Evolutionary conservation across 2,888 invertebrate genomes (phyloP), one percentile per base, ranked within the genome.

Genomic region (Carcina quercana): DNA sequence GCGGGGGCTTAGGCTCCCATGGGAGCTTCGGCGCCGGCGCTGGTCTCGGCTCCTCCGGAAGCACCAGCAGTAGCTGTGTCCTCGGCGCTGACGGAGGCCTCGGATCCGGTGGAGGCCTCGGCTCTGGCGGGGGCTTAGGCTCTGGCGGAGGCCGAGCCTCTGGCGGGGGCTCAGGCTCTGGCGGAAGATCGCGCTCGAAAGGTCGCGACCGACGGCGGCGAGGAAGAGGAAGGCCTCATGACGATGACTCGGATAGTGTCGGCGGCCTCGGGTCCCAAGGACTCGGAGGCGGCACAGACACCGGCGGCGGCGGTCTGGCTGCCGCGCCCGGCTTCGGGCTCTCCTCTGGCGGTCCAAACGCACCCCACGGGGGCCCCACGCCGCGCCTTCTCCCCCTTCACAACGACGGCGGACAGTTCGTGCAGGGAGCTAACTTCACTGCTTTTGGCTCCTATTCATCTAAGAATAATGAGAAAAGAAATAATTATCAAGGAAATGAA

Each of bases 371-470:
- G 68, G 62, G 73, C 75, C 73, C 61, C 19, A 43, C 72, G 71
- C 79, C 79, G 72, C 78, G 79, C 69, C 61, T 79, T 69, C 71
- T 80, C 29, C 79, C 79, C 26, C 71, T 80, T 28, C 79, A 79
- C 26, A 72, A 63, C 49, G 64, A 64, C 42, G 56, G 53, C 37
- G 56, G 49, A 29, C 68, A 70, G 40, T 56, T 60, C 43, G 50
- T 62, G 14, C 78, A 73, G 47, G 73, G 64, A 29, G 75, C 82
- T 7, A 83, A 82, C 50, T 82, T 83, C 50, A 82, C 79, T 20
- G 82, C 80, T 14, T 82, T 80, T 37, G 82, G 82, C 37, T 76
- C 82, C 4, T 83, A 83, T 35, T 71, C 73, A 30, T 47, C 66
- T 32, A 73, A 70, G 49, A 65, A 53, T 41, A 74, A 63, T 45